These are phyloP conservation scores for Montipora efflorescens DNA, from an alignment of 64 coral and sea anemone species.

Conservation along the genomic window DNA sequence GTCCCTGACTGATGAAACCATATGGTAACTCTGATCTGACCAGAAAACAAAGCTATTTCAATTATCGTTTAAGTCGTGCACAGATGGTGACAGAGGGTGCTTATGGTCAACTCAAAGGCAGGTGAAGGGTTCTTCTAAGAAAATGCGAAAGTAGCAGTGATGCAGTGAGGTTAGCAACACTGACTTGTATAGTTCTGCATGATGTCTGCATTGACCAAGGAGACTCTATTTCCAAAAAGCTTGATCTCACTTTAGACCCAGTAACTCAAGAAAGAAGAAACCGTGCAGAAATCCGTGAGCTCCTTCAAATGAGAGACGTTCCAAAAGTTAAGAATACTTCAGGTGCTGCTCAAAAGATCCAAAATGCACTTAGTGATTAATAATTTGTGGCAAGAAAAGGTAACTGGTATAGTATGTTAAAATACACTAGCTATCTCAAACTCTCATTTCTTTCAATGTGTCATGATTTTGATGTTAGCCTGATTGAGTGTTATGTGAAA, in stretches of 20 bases:
- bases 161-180: background rate
- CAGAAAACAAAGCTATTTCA: constrained; percentile 54
- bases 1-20: constrained; percentile 56
- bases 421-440: background rate
- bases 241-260: background rate
- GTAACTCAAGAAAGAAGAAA: background rate
- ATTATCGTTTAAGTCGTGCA: constrained; percentile 41
- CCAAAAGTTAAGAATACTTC: background rate
- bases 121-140: background rate
- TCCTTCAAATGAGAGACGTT: background rate
- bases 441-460: background rate
- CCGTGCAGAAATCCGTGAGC: background rate
- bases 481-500: background rate
- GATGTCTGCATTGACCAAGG: background rate
- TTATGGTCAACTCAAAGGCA: constrained; percentile 11
- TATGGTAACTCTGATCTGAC: constrained; percentile 23
- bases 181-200: background rate
- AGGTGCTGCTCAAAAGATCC: background rate
- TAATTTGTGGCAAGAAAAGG: background rate
- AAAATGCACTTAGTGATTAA: background rate
- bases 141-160: background rate
- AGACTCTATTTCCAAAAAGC: background rate
- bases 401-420: background rate
- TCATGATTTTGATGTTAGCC: background rate
- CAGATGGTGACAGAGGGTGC: constrained; percentile 38